Evolutionary conservation across 2,113 vertebrate genomes (phyloP).

Genomic region (Cathartes aura): DNA sequence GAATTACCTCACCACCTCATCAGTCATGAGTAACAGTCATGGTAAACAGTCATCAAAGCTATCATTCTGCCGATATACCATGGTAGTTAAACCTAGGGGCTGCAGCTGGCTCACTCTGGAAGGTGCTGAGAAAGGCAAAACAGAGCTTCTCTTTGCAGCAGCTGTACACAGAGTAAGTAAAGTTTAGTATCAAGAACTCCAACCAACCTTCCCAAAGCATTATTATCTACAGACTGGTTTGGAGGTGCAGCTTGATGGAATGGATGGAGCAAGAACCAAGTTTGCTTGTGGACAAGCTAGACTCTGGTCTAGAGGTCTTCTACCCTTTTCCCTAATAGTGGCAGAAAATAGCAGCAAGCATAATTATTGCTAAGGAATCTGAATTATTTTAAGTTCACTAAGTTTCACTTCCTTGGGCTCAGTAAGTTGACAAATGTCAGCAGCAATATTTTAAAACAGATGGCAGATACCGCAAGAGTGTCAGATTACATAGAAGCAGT

Average conservation of each 20-base stretch:
- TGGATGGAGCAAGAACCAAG: not conserved
- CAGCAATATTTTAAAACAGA: not conserved
- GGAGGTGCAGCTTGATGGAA: not conserved
- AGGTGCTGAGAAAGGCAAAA: not conserved
- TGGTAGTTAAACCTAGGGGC: accelerated
- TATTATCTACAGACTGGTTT: not conserved
- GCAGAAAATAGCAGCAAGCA: not conserved
- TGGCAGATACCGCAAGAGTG: not conserved
- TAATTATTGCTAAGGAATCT: not conserved
- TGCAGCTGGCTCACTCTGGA: not conserved
- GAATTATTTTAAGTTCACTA: not conserved
- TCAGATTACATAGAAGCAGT: not conserved
- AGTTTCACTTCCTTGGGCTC: not conserved
- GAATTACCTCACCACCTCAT: not conserved
- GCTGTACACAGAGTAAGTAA: not conserved
- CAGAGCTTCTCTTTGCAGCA: not conserved
- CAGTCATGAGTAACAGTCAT: too few species aligned
- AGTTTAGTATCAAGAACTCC: not conserved
- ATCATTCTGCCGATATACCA: accelerated
- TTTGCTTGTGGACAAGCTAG: not conserved
- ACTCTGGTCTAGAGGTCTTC: not conserved
- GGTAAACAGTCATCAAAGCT: not conserved
- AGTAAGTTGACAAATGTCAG: not conserved
- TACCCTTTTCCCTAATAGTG: not conserved
- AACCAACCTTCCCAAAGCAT: not conserved